Conservation (phyloP, 1,140 invertebrate species). For the Drosophila chauvacae region DNA sequence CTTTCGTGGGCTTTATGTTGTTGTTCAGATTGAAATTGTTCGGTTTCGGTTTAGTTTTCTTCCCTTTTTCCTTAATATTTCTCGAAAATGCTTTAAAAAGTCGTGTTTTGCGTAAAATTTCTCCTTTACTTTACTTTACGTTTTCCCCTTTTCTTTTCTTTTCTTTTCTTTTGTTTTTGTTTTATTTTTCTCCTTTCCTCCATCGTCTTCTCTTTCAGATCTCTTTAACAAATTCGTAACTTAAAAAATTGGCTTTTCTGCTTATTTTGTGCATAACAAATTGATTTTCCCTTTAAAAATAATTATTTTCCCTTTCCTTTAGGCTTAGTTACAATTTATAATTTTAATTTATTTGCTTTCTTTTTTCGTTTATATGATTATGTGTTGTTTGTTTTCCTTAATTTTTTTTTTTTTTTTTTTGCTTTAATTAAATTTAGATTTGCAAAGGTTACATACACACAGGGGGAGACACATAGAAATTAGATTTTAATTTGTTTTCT, state of each 20-base stretch:
- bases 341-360: slow-evolving; percentile 31
- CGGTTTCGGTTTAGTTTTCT: slow-evolving; percentile 54
- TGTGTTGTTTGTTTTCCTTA: slow-evolving; percentile 35
- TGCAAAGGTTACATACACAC: slow-evolving; percentile 38
- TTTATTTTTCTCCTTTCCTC: slow-evolving; percentile 9
- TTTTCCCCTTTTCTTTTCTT: not conserved
- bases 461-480: slow-evolving; percentile 48
- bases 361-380: slow-evolving; percentile 43
- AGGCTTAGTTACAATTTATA: slow-evolving; percentile 28
- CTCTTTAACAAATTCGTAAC: slow-evolving; percentile 52
- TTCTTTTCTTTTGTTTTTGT: not conserved
- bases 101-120: slow-evolving; percentile 31
- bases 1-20: slow-evolving; percentile 75
- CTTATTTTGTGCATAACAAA: slow-evolving; percentile 56
- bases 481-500: slow-evolving; percentile 20
- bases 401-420: not conserved
- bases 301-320: slow-evolving; percentile 23
- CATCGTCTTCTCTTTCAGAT: slow-evolving; percentile 19
- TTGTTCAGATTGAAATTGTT: slow-evolving; percentile 76
- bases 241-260: slow-evolving; percentile 44
- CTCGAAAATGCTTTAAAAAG: slow-evolving; percentile 79
- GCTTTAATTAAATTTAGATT: slow-evolving; percentile 19
- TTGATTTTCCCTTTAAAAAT: slow-evolving; percentile 52
- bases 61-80: slow-evolving; percentile 59
- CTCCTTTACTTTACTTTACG: not conserved